Percentiles rank a stretch among this genome's conserved stretches.
These are phyloP conservation scores for Brienomyrus brachyistius DNA, from an alignment of 2,113 vertebrate species.

Conservation along the genomic window DNA sequence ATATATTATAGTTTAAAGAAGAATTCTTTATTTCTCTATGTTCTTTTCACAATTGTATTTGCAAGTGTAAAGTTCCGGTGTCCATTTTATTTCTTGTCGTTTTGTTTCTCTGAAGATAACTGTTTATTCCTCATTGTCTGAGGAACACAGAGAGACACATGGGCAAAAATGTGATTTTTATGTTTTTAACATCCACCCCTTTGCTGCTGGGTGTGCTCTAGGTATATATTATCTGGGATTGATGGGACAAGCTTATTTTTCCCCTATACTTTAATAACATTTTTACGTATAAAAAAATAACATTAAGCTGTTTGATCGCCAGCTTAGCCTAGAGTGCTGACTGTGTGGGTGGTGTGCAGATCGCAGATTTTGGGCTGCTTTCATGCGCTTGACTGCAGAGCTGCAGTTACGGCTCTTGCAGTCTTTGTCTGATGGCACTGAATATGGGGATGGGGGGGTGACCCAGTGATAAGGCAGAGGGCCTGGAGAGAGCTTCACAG, in stretches of 20 bases:
- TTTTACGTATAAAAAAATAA: background rate
- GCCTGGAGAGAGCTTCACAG: background rate
- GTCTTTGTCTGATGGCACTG: background rate
- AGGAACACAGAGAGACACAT: background rate
- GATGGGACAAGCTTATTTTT: background rate
- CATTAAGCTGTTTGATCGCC: background rate
- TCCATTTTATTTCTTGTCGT: conserved; percentile 22
- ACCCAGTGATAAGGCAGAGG: background rate
- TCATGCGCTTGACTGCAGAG: background rate
- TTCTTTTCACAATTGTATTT: conserved; percentile 37
- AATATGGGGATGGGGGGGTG: background rate
- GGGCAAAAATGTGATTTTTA: background rate
- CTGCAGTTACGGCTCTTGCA: background rate
- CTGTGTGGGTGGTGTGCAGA: background rate
- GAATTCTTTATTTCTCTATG: conserved; percentile 38
- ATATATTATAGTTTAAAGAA: conserved; percentile 36
- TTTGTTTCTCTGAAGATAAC: background rate
- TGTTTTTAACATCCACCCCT: background rate
- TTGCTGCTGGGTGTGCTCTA: background rate
- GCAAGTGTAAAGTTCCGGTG: conserved; percentile 35
- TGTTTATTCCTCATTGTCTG: conserved; percentile 2
- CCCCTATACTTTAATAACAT: background rate
- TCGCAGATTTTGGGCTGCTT: too few species aligned
- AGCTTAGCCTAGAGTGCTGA: background rate
- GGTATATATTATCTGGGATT: background rate